Conservation (phyloP, 2,113 vertebrate genomes). For the Campylomormyrus numenius region DNA sequence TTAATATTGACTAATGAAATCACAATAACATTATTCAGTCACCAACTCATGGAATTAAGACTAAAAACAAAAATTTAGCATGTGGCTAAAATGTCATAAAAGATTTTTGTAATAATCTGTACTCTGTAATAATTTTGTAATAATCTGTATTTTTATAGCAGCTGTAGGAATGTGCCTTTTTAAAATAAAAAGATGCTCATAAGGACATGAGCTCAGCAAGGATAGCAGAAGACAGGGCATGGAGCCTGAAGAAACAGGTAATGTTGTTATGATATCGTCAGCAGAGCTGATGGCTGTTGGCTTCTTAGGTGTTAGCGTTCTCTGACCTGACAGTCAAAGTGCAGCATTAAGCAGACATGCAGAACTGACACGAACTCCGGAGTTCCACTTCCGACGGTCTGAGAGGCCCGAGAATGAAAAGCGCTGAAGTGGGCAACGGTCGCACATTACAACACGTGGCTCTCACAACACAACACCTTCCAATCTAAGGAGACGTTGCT, state of each 20-base stretch:
- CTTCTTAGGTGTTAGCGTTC: not conserved
- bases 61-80: not conserved
- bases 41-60: not conserved
- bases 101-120: not conserved
- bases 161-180: not conserved
- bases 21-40: not conserved
- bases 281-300: not conserved
- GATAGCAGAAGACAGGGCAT: not conserved
- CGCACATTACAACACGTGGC: not conserved
- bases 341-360: not conserved
- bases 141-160: not conserved
- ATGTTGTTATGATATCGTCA: not conserved
- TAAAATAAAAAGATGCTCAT: not conserved
- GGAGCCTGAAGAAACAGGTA: not conserved
- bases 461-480: not conserved
- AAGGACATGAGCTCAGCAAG: not conserved
- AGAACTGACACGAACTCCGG: not conserved
- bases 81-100: not conserved
- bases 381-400: not conserved
- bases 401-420: not conserved
- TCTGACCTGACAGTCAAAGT: not conserved
- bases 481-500: not conserved
- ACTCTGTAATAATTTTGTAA: not conserved
- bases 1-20: not conserved
- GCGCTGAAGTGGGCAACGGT: not conserved